Base-by-base conservation (phyloP, 2,113 vertebrate species). In the Leucopsar rothschildi region DNA sequence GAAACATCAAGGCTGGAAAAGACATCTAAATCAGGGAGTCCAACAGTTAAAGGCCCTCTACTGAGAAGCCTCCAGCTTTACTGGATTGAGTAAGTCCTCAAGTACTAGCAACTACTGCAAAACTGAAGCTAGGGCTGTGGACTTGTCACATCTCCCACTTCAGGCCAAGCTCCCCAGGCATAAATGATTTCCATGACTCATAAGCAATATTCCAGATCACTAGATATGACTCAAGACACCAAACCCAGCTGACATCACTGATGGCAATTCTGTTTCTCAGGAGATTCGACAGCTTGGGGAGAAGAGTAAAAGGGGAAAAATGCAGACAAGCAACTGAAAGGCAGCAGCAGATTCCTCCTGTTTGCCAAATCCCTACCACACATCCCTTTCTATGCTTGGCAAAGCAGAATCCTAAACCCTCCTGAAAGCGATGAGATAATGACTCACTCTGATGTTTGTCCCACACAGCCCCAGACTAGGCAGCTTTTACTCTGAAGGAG, bases 401-500 rank as follows among this genome's bases (percentile, higher is more conserved):
- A 59, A 37, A 64, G 68, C 5, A 4, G 49, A 52, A 56, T 15
- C 59, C 59, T 22, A 27, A 68, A 29, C 25, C 23, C 63, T 22
- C 22, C 2, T 0, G 11, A 39, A 53, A 47, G n/a, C 18, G 29
- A 0, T 7, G 31, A 39, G 37, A 23, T 10, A 10, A 47, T 9
- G 12, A 1, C 27, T 11, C 10, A 10, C n/a, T 40, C 44, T 44
- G 19, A 4, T 35, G 37, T 10, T 12, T 49, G 31, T 24, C 37
- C 69, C 78, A 75, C 45, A 40, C 80, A 82, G 70, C 22, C 60
- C 27, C 13, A 77, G 64, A 31, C 44, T 1, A 22, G n/a, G 40
- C 13, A 69, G 59, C 44, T 81, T 44, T 31, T 11, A 47, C 53
- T 24, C 24, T 3, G 7, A 64, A 52, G n/a, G 44, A 49, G 61